Base-by-base conservation (phyloP, 2,888 invertebrate genomes). In the Chrysolina oricalcia region DNA sequence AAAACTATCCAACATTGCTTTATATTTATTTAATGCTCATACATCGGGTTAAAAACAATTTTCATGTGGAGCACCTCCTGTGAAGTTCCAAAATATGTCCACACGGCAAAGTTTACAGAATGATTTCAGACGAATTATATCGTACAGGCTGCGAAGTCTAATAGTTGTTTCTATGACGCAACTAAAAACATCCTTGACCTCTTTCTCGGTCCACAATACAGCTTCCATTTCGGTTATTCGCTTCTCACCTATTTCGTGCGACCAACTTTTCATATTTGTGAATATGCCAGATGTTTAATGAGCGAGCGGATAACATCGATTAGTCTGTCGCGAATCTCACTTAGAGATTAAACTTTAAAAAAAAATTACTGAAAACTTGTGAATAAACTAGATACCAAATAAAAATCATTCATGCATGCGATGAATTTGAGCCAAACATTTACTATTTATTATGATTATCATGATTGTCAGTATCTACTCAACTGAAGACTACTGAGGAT, bases 131-230 rank as follows among this genome's bases (percentile, higher is more conserved):
- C 5, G 27, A 27, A 27, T 27, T 27, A 27, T 27, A 27, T 27
- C 2, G 2, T 27, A 35, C 35, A 35, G 6, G 35, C 35, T 17
- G 48, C 48, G 17, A 48, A 48, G 17, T 48, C 48, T 48, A 48
- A 53, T 21, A 23, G 21, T 27, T 70, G 43, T 46, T 46, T 56
- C 62, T 62, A 63, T 70, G 70, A 70, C 70, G 70, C 43, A 70
- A 70, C 46, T 15, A 48, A 46, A 59, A 46, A 59, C 70, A 62
- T 70, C 70, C 70, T 70, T 70, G 70, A 70, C 70, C 70, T 70
- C 70, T 46, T 70, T 70, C 27, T 19, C 35, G 59, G 27, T 11
- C 46, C 46, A 46, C 63, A 46, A 70, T 59, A 27, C 23, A 27
- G 35, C 46, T 21, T 53, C 21, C 19, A 41, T 53, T 27, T 21